These are phyloP conservation scores for Spheniscus humboldti DNA, from an alignment of 2,797 vertebrate species.

Conservation along the genomic window DNA sequence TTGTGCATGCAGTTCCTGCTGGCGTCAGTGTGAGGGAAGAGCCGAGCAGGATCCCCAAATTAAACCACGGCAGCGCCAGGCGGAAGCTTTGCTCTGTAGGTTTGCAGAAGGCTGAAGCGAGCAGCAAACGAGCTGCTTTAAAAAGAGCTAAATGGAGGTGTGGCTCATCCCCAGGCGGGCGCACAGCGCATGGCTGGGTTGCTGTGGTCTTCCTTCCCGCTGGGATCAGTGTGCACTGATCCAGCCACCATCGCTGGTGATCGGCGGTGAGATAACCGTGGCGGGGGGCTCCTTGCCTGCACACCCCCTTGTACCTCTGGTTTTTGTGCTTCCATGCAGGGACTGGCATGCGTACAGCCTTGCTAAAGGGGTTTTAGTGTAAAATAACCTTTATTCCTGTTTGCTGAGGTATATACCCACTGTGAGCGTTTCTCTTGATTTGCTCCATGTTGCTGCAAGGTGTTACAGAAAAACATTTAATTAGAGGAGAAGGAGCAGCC, in stretches of 20 bases:
- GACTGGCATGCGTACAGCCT: background rate
- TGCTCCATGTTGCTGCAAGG: background rate
- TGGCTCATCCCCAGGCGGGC: background rate
- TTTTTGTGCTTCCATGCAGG: background rate
- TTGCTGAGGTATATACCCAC: background rate
- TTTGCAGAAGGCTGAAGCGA: background rate
- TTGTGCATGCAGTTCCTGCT: background rate
- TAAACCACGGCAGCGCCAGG: background rate
- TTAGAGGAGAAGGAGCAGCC: background rate
- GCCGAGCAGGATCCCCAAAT: background rate
- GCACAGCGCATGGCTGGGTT: background rate
- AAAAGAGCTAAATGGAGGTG: background rate
- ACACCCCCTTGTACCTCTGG: rapidly evolving
- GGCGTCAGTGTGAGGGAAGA: background rate
- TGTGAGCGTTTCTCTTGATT: background rate
- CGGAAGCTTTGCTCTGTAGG: background rate
- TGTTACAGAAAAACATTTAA: background rate
- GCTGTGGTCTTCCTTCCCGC: background rate
- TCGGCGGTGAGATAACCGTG: rapidly evolving
- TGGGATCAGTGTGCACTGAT: rapidly evolving
- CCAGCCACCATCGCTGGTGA: background rate
- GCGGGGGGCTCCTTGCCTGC: background rate
- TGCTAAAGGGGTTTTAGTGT: background rate
- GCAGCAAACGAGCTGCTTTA: background rate
- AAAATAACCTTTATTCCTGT: background rate